These are phyloP conservation scores for Branchinecta lindahli DNA, from an alignment of 1,140 invertebrate genomes.

Conservation along the genomic window DNA sequence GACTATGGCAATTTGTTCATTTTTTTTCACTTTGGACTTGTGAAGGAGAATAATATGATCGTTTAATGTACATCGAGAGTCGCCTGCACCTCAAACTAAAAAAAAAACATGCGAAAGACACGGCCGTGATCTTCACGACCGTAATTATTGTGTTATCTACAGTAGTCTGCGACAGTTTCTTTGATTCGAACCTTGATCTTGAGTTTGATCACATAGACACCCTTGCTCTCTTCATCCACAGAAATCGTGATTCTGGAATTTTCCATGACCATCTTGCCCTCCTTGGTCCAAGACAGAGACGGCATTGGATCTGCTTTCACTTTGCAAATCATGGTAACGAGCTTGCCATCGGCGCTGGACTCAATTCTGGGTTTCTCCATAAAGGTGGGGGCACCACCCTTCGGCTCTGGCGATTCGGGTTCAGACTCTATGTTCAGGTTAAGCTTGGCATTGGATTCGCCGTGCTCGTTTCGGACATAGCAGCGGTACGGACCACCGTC, in stretches of 20 bases:
- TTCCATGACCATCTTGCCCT: slow-evolving; percentile 57
- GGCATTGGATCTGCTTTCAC: slow-evolving; percentile 87
- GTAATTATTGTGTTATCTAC: slow-evolving; percentile 17
- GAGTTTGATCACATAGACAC: slow-evolving; percentile 74
- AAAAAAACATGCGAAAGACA: too few species aligned
- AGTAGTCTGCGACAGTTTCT: slow-evolving; percentile 13
- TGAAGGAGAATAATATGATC: too few species aligned
- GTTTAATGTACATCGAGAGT: too few species aligned
- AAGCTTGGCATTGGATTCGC: slow-evolving; percentile 94
- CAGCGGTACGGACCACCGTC: slow-evolving; percentile 96
- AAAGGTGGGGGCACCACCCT: slow-evolving; percentile 92
- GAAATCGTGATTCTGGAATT: slow-evolving; percentile 59
- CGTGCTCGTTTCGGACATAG: slow-evolving; percentile 88
- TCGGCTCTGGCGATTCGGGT: slow-evolving; percentile 46
- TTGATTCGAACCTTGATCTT: slow-evolving; percentile 49
- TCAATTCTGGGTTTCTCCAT: slow-evolving; percentile 90
- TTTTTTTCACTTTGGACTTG: too few species aligned
- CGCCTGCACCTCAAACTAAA: too few species aligned
- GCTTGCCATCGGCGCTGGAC: slow-evolving; percentile 83
- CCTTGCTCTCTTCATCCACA: slow-evolving; percentile 55
- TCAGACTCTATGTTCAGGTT: slow-evolving; percentile 95
- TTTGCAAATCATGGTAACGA: slow-evolving; percentile 95
- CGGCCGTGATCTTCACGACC: slow-evolving; percentile 13
- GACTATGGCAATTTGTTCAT: too few species aligned
- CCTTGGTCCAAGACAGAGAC: slow-evolving; percentile 79